These are phyloP conservation scores for Toxotes chatareus DNA, from an alignment of 2,113 vertebrate species.

Conservation along the genomic window DNA sequence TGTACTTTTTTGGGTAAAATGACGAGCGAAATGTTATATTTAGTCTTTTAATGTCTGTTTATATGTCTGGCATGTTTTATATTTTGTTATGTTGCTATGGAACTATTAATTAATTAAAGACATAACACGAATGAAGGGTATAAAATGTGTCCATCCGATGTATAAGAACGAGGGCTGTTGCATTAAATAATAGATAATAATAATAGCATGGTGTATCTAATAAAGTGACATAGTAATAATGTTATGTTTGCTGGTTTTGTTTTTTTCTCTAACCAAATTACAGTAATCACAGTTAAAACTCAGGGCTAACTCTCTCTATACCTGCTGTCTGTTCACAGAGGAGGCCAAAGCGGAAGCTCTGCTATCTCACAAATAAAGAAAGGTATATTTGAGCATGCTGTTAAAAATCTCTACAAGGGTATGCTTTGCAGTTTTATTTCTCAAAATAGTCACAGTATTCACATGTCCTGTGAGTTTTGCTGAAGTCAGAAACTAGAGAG, in stretches of 20 bases:
- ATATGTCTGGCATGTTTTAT: too few species aligned
- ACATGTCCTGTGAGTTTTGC: not conserved
- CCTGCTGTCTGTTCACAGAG: slow-evolving; percentile 61
- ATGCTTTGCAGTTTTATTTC: not conserved
- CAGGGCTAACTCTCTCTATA: not conserved
- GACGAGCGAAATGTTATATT: too few species aligned
- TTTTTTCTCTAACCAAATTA: not conserved
- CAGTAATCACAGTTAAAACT: not conserved
- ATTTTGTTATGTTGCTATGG: too few species aligned
- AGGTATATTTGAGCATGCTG: slow-evolving; percentile 48
- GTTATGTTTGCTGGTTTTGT: too few species aligned
- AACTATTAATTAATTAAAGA: too few species aligned
- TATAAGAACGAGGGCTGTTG: not conserved
- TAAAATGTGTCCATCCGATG: too few species aligned
- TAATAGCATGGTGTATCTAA: not conserved
- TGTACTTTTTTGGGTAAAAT: too few species aligned
- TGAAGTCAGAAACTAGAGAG: not conserved
- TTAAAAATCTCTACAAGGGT: not conserved
- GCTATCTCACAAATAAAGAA: slow-evolving; percentile 57
- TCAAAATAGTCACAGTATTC: not conserved
- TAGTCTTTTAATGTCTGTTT: too few species aligned
- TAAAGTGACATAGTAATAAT: not conserved
- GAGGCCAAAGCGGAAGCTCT: slow-evolving; percentile 78
- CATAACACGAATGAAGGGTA: too few species aligned
- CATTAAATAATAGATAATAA: not conserved